A percentile compares a stretch with the other conserved stretches of the same genome.
phyloP scores from a whole-genome alignment of 2,797 vertebrate species.

The Sebastes flavidus region DNA sequence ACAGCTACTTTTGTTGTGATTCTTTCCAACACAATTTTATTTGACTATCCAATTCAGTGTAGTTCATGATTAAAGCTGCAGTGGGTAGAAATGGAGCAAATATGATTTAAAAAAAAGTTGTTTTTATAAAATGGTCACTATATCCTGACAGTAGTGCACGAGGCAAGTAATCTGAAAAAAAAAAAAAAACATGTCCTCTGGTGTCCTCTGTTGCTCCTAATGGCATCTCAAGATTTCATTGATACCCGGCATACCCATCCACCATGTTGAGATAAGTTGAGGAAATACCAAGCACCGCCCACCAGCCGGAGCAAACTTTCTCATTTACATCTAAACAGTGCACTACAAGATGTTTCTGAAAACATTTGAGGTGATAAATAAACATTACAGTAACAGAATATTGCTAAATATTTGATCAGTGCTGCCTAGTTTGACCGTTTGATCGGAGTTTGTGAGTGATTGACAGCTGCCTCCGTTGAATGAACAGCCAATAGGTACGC shows the following conservation, averaged over 20 bases:
- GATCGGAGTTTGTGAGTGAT: not conserved
- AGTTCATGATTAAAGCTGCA: not conserved
- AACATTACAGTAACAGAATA: rapidly evolving
- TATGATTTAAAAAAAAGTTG: not conserved
- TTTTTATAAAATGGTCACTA: not conserved
- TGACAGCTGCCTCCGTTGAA: not conserved
- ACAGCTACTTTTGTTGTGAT: not conserved
- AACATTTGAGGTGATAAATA: too few species aligned
- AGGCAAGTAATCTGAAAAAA: not conserved
- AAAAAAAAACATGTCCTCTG: not conserved
- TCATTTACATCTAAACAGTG: too few species aligned
- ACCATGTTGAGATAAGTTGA: too few species aligned
- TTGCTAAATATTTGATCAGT: too few species aligned
- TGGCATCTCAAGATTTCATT: not conserved
- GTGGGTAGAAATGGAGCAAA: not conserved
- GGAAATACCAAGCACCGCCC: too few species aligned
- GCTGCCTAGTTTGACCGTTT: too few species aligned
- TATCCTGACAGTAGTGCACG: not conserved
- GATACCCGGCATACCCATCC: too few species aligned
- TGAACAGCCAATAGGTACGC: too few species aligned
- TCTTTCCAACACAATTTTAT: not conserved
- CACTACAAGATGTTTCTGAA: too few species aligned
- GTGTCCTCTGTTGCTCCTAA: not conserved
- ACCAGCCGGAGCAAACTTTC: too few species aligned
- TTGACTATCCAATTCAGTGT: not conserved